phyloP scores from a whole-genome alignment of 2,797 vertebrate species.

The Hoplostethus mediterraneus region DNA sequence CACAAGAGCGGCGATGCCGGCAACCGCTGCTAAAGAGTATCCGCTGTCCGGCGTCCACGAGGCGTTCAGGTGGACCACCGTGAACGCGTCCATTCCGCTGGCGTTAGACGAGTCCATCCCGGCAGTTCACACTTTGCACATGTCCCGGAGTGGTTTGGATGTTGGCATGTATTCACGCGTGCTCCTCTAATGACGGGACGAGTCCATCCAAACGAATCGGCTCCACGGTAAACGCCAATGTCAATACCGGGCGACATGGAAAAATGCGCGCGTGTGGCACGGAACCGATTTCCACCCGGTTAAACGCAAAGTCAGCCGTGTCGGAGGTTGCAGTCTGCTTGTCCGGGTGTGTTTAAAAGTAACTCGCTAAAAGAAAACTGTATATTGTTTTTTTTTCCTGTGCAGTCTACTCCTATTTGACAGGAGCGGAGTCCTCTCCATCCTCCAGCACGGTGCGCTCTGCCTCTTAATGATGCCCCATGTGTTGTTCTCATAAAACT shows the following conservation, averaged over 20 bases:
- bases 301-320: not conserved
- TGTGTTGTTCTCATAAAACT: conserved; percentile 68
- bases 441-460: conserved; percentile 65
- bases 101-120: conserved; percentile 77
- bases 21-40: conserved; percentile 89
- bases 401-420: not conserved
- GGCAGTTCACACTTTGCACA: conserved; percentile 12
- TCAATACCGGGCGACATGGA: conserved; percentile 40
- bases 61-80: conserved; percentile 74
- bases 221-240: conserved; percentile 13
- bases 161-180: conserved; percentile 36
- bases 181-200: conserved; percentile 20
- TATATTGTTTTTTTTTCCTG: not conserved
- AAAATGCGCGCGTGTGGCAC: conserved; percentile 20
- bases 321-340: not conserved
- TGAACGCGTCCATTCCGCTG: conserved; percentile 77
- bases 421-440: conserved; percentile 21
- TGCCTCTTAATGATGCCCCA: conserved; percentile 65
- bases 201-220: conserved; percentile 48
- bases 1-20: conserved; percentile 88
- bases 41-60: conserved; percentile 76
- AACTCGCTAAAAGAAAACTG: not conserved
- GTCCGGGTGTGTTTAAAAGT: not conserved
- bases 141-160: conserved; percentile 21
- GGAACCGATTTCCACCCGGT: not conserved